phyloP scores from a whole-genome alignment of 2,797 vertebrate genomes.

The Apogon hyalosoma region DNA sequence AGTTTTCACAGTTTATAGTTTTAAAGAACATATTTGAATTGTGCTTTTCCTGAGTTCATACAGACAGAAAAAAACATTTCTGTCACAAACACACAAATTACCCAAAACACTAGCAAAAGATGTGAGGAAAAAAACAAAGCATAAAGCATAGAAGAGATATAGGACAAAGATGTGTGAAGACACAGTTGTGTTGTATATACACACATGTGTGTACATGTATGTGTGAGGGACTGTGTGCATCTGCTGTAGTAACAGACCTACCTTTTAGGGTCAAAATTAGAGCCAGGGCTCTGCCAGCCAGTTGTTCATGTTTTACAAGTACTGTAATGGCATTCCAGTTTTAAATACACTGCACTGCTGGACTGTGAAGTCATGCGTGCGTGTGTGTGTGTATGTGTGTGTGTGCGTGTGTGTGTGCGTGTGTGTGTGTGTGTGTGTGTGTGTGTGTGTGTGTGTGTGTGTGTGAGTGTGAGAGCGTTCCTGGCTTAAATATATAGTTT shows the following conservation, averaged over 20 bases:
- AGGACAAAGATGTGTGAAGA: background rate
- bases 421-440: too few relatives aligned
- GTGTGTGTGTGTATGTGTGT: constrained; percentile 21
- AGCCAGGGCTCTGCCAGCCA: constrained; percentile 41
- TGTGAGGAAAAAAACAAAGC: too few relatives aligned
- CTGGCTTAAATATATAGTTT: too few relatives aligned
- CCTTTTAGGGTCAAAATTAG: constrained; percentile 63
- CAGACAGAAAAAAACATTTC: too few relatives aligned
- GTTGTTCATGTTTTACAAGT: constrained; percentile 70
- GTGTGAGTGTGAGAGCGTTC: too few relatives aligned
- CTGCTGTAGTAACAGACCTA: constrained; percentile 26
- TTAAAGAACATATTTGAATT: too few relatives aligned
- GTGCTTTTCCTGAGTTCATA: too few relatives aligned
- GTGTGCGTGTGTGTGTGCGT: constrained; percentile 44
- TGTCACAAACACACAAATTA: too few relatives aligned
- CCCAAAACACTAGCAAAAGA: too few relatives aligned
- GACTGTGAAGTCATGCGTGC: constrained; percentile 12
- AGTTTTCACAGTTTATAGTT: too few relatives aligned
- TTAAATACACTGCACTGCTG: constrained; percentile 52
- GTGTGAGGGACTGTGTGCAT: background rate
- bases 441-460: too few relatives aligned
- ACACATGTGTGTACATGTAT: background rate
- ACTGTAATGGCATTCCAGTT: constrained; percentile 72
- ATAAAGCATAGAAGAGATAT: constrained; percentile 7
- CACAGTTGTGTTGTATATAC: background rate